Conservation (phyloP, 1,140 invertebrate species). For the Danaus melanippus region DNA sequence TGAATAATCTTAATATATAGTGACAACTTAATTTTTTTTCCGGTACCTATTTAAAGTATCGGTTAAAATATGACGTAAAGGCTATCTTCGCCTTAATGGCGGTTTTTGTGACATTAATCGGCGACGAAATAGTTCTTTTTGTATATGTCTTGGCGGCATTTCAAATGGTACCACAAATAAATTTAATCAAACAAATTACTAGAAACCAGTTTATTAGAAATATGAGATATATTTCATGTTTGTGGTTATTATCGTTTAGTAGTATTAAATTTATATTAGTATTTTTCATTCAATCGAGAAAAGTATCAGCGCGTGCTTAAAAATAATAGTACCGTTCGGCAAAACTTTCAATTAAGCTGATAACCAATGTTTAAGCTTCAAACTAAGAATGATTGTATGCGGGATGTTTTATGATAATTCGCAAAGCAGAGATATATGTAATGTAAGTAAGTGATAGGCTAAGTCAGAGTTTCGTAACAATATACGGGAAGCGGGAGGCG, state of each 20-base stretch:
- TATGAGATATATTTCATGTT: conserved; percentile 28
- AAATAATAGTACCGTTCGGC: too few relatives aligned
- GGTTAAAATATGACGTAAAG: conserved; percentile 44
- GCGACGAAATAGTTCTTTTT: conserved; percentile 42
- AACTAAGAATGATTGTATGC: conserved; percentile 4
- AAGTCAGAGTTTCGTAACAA: conserved; percentile 36
- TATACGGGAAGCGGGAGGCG: conserved; percentile 27
- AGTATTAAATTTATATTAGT: not conserved
- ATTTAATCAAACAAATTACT: conserved; percentile 48
- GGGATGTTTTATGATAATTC: conserved; percentile 21
- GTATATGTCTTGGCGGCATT: conserved; percentile 52
- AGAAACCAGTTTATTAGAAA: conserved; percentile 35
- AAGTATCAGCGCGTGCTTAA: too few relatives aligned
- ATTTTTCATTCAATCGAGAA: too few relatives aligned
- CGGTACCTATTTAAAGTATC: conserved; percentile 31
- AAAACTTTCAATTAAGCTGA: too few relatives aligned
- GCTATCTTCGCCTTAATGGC: conserved; percentile 53
- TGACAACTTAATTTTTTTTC: too few relatives aligned
- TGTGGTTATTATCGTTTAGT: conserved; percentile 13
- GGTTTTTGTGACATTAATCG: conserved; percentile 55
- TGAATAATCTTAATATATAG: too few relatives aligned
- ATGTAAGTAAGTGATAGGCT: conserved; percentile 24
- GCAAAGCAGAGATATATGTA: conserved; percentile 28
- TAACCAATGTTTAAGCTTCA: too few relatives aligned
- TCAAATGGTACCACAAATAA: conserved; percentile 54